Evolutionary conservation across 2,113 vertebrate genomes (phyloP).

Genomic region (Ammodramus savannarum): DNA sequence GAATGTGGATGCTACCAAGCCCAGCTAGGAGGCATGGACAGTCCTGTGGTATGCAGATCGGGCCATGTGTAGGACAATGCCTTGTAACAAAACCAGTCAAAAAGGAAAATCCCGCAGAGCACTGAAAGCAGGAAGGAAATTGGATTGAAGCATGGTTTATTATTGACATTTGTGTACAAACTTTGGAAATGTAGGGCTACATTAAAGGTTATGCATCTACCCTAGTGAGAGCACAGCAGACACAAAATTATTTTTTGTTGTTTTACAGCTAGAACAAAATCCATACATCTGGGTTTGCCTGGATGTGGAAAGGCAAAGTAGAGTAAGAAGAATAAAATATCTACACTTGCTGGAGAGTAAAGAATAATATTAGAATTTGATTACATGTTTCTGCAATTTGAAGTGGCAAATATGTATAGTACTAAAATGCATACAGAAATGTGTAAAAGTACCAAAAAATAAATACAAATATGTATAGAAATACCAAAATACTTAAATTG

Average conservation of each 20-base stretch:
- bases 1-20: background rate
- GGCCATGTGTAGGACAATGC: background rate
- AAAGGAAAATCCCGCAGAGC: background rate
- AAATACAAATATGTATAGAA: background rate
- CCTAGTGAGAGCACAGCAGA: background rate
- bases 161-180: background rate
- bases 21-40: background rate
- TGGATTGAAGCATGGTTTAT: background rate
- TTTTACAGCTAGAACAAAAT: conserved; percentile 17
- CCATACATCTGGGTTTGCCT: background rate
- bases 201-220: background rate
- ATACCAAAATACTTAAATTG: background rate
- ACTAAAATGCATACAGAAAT: background rate
- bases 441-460: background rate
- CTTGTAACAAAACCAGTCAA: background rate
- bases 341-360: background rate
- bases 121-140: background rate
- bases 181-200: background rate
- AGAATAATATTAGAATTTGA: background rate
- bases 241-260: background rate
- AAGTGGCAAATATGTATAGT: background rate
- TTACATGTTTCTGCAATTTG: background rate
- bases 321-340: background rate
- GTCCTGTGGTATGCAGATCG: background rate
- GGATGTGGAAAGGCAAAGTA: background rate